phyloP scores from a whole-genome alignment of 2,888 invertebrate genomes.

The Stenotaenia linearis region DNA sequence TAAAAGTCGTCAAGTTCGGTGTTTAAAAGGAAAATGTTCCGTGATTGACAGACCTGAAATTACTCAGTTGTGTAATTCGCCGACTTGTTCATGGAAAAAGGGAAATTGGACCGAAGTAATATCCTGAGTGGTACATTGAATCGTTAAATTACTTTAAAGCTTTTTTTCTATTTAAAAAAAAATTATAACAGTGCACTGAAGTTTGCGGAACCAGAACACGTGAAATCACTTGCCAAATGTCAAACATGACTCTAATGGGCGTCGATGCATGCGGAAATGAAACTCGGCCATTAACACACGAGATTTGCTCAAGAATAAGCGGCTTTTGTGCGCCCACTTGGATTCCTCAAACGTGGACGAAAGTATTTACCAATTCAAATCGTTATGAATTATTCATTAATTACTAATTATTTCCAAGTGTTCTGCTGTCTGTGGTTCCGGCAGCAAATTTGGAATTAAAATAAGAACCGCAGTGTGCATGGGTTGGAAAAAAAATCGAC shows the following conservation, averaged over 20 bases:
- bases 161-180: not conserved
- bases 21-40: not conserved
- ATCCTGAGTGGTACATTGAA: too few species aligned
- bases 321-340: not conserved
- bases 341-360: not conserved
- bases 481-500: not conserved
- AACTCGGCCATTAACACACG: not conserved
- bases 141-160: not conserved
- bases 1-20: slow-evolving; percentile 7
- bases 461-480: not conserved
- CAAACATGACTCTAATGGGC: not conserved
- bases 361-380: not conserved
- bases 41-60: not conserved
- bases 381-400: not conserved
- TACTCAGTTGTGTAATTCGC: not conserved
- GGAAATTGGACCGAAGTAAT: not conserved
- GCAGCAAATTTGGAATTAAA: not conserved
- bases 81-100: not conserved
- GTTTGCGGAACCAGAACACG: not conserved
- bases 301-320: not conserved
- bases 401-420: not conserved
- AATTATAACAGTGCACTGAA: not conserved
- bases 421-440: not conserved
- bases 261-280: not conserved
- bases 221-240: not conserved